These are phyloP conservation scores for Ciconia boyciana DNA, from an alignment of 2,113 vertebrate species.

Conservation along the genomic window DNA sequence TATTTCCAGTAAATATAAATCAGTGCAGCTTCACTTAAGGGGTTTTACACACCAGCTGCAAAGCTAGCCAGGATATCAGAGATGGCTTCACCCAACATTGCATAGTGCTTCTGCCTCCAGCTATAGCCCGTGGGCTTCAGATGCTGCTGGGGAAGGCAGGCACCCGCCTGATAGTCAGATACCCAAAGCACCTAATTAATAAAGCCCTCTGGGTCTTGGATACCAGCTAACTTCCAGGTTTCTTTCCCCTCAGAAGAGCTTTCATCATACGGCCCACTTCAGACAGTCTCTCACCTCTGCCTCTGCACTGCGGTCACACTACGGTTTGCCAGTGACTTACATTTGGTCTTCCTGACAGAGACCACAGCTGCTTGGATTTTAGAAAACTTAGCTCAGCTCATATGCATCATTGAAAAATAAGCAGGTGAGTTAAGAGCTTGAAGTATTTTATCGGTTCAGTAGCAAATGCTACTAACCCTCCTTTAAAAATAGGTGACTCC, in stretches of 20 bases:
- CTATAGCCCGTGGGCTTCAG: background rate
- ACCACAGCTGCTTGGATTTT: background rate
- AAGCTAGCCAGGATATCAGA: background rate
- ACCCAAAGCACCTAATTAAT: background rate
- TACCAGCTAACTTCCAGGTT: background rate
- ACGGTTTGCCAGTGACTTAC: background rate
- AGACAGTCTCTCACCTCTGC: background rate
- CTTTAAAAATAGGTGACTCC: background rate
- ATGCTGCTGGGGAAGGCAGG: background rate
- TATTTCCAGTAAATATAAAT: conserved; percentile 31
- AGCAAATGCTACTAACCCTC: background rate
- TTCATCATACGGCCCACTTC: background rate
- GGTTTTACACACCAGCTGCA: background rate
- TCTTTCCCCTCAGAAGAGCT: background rate
- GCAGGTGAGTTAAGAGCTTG: background rate
- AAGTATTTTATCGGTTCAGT: background rate
- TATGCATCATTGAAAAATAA: background rate
- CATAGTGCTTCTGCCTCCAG: background rate
- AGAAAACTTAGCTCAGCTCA: background rate
- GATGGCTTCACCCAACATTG: background rate
- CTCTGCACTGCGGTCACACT: background rate
- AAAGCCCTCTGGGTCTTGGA: background rate
- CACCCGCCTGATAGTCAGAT: background rate
- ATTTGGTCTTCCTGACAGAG: background rate
- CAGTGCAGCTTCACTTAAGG: background rate